Evolutionary conservation across 1,140 invertebrate genomes (phyloP), one percentile per base, ranked within the genome.

Genomic region (Heliconius melpomene): DNA sequence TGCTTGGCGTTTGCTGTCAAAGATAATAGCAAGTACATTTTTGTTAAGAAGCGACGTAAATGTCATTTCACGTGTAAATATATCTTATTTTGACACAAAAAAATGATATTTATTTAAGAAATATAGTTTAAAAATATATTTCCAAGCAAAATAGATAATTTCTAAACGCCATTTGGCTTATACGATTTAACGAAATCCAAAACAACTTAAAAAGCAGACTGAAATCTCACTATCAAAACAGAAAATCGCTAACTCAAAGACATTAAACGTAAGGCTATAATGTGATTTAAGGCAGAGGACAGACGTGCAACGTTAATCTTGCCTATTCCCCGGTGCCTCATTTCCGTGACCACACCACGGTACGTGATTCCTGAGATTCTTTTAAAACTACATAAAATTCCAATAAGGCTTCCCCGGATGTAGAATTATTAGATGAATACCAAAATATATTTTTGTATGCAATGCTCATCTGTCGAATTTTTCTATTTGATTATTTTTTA

Each of bases 241-340:
- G 38, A 75, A 75, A 75, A 82, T 40, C 74, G 40, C 71, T 84
- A 87, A 85, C 84, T 88, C 82, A 82, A 84, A 77, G 84, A 78
- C 87, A 88, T 90, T 89, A 90, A 87, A 87, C 88, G 84, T 83
- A 81, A 80, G 88, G 87, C 83, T 77, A 79, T 90, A 91, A 91
- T 91, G 91, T 91, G 91, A 91, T 92, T 91, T 91, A 91, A 85
- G 87, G 83, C 84, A 20, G 86, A 87, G 87, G 86, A 91, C 88
- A 90, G 86, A 88, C 89, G 84, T 83, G 86, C 78, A 77, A 79
- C 87, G 89, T 92, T 90, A 91, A 92, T 91, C 89, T 90, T 87
- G 80, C 78, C 84, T 85, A 74, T 74, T 88, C 89, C 89, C 89
- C 29, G 29, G 88, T 88, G 89, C 80, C 78, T 87, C 85, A 88